phyloP scores from a whole-genome alignment of 2,797 vertebrate genomes.

The Buphagus erythrorhynchus region DNA sequence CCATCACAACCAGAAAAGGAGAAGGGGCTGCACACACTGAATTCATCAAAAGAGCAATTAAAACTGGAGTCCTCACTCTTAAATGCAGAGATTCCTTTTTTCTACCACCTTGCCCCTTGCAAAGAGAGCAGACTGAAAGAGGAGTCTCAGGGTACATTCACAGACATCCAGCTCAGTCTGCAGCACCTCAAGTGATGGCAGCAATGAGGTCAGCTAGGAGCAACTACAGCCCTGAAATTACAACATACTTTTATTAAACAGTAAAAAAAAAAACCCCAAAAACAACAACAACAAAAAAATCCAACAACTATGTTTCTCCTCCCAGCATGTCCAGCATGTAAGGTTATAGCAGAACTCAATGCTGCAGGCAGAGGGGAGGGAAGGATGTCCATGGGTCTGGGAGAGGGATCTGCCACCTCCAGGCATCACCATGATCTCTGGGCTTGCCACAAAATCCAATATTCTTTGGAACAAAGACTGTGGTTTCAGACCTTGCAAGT shows the following conservation, averaged over 20 bases:
- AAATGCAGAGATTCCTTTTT: neutral
- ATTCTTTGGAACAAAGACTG: neutral
- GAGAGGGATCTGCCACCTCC: neutral
- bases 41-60: neutral
- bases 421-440: neutral
- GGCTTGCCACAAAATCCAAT: neutral
- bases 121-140: neutral
- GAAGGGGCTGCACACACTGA: neutral
- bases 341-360: neutral
- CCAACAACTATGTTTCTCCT: neutral
- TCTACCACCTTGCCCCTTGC: neutral
- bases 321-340: neutral
- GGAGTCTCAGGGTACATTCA: neutral
- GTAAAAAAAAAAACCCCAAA: too few species aligned
- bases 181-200: neutral
- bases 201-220: neutral
- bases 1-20: neutral
- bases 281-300: too few species aligned
- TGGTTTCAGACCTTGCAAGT: neutral
- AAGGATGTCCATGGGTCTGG: neutral
- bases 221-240: neutral
- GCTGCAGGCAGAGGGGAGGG: neutral
- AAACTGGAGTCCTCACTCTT: neutral
- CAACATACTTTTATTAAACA: neutral
- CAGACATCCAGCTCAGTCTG: neutral